These are phyloP conservation scores for Periphyllus acericola DNA, from an alignment of 2,888 invertebrate species.

Conservation along the genomic window DNA sequence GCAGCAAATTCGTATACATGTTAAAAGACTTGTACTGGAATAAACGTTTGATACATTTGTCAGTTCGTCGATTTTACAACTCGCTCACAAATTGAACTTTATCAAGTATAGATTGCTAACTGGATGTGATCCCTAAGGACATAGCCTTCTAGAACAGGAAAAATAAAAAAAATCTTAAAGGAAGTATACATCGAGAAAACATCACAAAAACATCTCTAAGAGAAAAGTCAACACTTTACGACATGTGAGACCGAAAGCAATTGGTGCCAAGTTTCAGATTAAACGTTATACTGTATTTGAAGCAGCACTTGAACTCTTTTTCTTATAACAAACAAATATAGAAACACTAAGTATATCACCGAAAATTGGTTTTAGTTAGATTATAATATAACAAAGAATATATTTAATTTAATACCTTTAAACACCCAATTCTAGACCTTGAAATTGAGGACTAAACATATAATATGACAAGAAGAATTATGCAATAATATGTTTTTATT, in stretches of 20 bases:
- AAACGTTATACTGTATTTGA: constrained; percentile 31
- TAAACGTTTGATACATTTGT: constrained; percentile 1
- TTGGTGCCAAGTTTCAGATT: constrained; percentile 47
- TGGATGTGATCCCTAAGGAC: constrained; percentile 39
- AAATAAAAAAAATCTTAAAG: constrained; percentile 29
- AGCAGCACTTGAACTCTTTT: constrained; percentile 1
- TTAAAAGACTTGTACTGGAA: background rate
- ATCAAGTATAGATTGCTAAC: constrained; percentile 40
- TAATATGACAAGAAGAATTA: background rate
- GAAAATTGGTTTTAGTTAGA: constrained; percentile 38
- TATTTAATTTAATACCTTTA: background rate
- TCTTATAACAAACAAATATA: background rate
- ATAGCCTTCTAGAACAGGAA: background rate
- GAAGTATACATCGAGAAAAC: constrained; percentile 23
- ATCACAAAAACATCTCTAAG: constrained; percentile 9
- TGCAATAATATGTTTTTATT: background rate
- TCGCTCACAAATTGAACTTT: constrained; percentile 26
- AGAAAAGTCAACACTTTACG: constrained; percentile 57
- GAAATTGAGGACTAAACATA: constrained; percentile 3
- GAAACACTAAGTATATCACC: background rate
- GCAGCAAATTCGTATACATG: background rate
- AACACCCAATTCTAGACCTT: background rate
- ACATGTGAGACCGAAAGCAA: constrained; percentile 53
- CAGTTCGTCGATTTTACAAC: constrained; percentile 10
- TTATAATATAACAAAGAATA: background rate